phyloP scores from a whole-genome alignment of 1,140 invertebrate species.

The Dendroctonus valens region DNA sequence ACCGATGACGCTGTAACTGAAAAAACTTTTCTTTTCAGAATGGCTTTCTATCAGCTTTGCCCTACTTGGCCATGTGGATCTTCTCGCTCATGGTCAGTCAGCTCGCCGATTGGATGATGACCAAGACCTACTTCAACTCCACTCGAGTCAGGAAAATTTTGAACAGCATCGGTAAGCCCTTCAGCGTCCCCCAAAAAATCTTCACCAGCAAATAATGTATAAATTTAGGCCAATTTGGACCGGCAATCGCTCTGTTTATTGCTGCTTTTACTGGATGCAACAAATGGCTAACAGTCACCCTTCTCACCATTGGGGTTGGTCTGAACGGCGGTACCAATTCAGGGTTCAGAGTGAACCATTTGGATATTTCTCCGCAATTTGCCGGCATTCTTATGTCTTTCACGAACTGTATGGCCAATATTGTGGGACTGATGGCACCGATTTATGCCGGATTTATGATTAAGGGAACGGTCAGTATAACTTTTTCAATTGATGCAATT shows the following conservation, averaged over 20 bases:
- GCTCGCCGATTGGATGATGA: conserved; percentile 79
- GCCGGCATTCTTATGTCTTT: conserved; percentile 91
- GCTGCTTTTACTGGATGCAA: conserved; percentile 81
- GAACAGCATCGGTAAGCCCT: conserved; percentile 67
- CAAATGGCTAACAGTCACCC: conserved; percentile 67
- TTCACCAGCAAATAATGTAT: background rate
- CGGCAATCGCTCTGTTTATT: conserved; percentile 69
- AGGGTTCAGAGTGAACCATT: conserved; percentile 85
- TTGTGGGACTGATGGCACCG: conserved; percentile 85
- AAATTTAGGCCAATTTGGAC: conserved; percentile 69
- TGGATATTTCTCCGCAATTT: conserved; percentile 88
- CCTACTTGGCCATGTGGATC: conserved; percentile 85
- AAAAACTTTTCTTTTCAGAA: conserved; percentile 57
- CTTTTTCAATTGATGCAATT: too few relatives aligned
- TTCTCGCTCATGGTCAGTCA: conserved; percentile 79
- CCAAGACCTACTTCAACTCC: conserved; percentile 64
- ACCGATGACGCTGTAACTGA: background rate
- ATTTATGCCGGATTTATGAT: conserved; percentile 77
- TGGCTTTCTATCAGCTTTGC: conserved; percentile 76
- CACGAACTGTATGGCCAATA: conserved; percentile 88
- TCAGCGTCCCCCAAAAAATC: background rate
- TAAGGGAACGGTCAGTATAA: conserved; percentile 60
- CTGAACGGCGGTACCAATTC: conserved; percentile 83
- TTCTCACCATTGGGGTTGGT: conserved; percentile 76
- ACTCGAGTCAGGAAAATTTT: conserved; percentile 76